Conservation (phyloP, 2,888 invertebrate species). For the Sphinx pinastri region DNA sequence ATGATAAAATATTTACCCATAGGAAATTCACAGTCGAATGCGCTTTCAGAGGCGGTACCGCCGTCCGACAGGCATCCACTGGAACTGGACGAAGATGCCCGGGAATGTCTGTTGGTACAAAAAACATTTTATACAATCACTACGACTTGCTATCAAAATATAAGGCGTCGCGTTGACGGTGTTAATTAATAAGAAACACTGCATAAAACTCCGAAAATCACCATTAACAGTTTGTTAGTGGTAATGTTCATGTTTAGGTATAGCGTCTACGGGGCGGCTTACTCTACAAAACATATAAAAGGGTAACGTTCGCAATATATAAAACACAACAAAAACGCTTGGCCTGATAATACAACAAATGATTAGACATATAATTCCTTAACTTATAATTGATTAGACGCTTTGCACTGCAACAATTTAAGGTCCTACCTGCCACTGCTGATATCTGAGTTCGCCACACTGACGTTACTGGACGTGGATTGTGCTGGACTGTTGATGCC, state of each 20-base stretch:
- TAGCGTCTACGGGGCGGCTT: too few species aligned
- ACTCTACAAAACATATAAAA: too few species aligned
- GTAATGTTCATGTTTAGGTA: too few species aligned
- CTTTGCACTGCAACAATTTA: background rate
- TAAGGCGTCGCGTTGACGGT: too few species aligned
- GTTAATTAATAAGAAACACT: too few species aligned
- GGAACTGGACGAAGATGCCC: slow-evolving; percentile 93
- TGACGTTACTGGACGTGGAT: slow-evolving; percentile 63
- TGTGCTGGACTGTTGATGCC: slow-evolving; percentile 61
- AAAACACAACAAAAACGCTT: background rate
- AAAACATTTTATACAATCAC: background rate
- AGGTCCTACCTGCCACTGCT: slow-evolving; percentile 76
- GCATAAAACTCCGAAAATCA: too few species aligned
- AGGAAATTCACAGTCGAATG: slow-evolving; percentile 90
- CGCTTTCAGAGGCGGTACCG: slow-evolving; percentile 87
- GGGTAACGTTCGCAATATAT: slow-evolving; percentile 6
- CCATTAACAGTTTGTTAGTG: too few species aligned
- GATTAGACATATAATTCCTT: background rate
- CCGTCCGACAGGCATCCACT: slow-evolving; percentile 94
- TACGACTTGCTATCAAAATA: background rate
- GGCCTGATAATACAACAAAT: background rate
- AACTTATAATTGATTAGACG: background rate
- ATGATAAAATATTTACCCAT: slow-evolving; percentile 79
- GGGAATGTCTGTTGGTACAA: slow-evolving; percentile 83
- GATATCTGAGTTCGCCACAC: slow-evolving; percentile 74